These are phyloP conservation scores for Aurelia sp. DNA, from an alignment of 30 jellyfish, hydroid and myxozoan species.

Conservation along the genomic window DNA sequence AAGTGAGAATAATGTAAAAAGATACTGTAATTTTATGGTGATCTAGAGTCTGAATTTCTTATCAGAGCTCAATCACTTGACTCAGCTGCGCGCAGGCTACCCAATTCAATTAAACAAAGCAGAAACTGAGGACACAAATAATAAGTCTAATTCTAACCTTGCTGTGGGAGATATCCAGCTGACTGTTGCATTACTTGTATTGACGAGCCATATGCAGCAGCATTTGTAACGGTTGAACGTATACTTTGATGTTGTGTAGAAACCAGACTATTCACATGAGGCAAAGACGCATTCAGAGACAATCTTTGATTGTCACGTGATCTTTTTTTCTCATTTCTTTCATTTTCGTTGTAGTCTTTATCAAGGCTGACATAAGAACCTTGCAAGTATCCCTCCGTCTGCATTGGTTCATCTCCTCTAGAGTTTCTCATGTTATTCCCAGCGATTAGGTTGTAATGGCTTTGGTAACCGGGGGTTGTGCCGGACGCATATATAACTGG, in stretches of 20 bases:
- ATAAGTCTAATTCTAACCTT: constrained; percentile 5
- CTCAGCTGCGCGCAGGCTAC: no score
- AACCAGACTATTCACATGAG: constrained; percentile 42
- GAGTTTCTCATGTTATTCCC: constrained; percentile 38
- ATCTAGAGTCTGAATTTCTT: no score
- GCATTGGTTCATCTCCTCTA: constrained; percentile 50
- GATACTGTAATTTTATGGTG: no score
- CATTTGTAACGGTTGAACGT: constrained; percentile 2
- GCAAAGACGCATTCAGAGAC: constrained; percentile 20
- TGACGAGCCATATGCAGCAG: constrained; percentile 2
- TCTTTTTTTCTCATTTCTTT: constrained; percentile 20
- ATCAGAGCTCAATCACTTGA: no score
- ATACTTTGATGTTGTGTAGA: constrained; percentile 4
- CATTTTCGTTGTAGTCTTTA: constrained; percentile 38
- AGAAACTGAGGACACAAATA: no score
- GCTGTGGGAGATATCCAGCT: constrained; percentile 16
- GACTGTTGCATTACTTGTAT: constrained; percentile 50
- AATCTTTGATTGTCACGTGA: constrained; percentile 33
- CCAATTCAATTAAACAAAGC: no score
- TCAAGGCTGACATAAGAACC: constrained; percentile 41
- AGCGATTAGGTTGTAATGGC: constrained; percentile 37
- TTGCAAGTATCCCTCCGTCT: constrained; percentile 56
- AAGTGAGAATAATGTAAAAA: no score
- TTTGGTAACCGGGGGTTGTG: constrained; percentile 45
- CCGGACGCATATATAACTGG: constrained; percentile 24